phyloP scores from a whole-genome alignment of 2,797 vertebrate species.

The Megaceryle alcyon region DNA sequence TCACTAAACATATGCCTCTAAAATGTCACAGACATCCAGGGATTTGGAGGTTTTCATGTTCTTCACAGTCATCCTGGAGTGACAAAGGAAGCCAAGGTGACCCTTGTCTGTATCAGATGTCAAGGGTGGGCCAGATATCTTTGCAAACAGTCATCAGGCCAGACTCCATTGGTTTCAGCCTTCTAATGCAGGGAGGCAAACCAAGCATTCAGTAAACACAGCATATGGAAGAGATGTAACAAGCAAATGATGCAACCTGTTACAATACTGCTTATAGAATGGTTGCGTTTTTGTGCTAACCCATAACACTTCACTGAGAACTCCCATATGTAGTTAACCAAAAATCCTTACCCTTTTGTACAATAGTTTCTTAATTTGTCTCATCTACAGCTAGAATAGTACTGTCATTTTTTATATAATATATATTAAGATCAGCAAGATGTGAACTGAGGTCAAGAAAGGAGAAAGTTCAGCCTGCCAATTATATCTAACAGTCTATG shows the following conservation, averaged over 20 bases:
- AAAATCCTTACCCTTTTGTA: neutral
- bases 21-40: neutral
- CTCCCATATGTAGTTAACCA: neutral
- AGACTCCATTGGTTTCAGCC: neutral
- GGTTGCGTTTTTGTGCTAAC: neutral
- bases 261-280: neutral
- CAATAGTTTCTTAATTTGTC: neutral
- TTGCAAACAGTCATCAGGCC: neutral
- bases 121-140: neutral
- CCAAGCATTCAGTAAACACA: neutral
- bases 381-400: neutral
- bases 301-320: neutral
- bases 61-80: neutral
- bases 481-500: conserved; percentile 10
- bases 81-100: neutral
- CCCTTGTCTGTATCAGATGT: neutral
- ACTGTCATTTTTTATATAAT: neutral
- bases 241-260: neutral
- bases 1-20: neutral
- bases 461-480: conserved; percentile 14
- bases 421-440: neutral
- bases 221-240: neutral
- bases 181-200: neutral
- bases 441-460: conserved; percentile 9
- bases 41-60: neutral